A percentile compares a stretch with the other conserved stretches of the same genome.
Evolutionary conservation across 1,140 invertebrate genomes (phyloP).

Genomic region (Eciton burchellii): DNA sequence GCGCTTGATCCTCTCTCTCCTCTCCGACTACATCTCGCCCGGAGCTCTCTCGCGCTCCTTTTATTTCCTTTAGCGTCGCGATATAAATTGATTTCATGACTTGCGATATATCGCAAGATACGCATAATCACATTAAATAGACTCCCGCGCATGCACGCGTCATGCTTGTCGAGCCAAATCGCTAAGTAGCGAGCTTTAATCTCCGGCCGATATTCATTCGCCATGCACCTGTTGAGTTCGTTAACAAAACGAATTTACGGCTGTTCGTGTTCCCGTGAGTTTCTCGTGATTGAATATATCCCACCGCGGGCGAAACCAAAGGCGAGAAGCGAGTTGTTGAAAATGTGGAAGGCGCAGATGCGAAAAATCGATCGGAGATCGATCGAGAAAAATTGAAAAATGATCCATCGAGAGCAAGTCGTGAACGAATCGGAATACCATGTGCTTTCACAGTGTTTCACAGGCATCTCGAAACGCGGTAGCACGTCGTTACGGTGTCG

Average conservation of each 20-base stretch:
- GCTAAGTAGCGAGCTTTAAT: conserved; percentile 30
- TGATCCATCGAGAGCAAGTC: too few species aligned
- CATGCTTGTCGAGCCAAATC: background rate
- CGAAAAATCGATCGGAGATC: too few species aligned
- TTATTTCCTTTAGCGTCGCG: conserved; percentile 9
- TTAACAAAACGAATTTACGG: conserved; percentile 41
- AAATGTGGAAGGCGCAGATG: background rate
- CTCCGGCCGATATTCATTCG: conserved; percentile 1
- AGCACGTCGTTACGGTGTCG: background rate
- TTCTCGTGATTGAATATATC: background rate
- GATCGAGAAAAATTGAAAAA: too few species aligned
- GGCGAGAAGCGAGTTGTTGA: background rate
- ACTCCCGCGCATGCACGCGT: background rate
- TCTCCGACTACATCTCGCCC: too few species aligned
- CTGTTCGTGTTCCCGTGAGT: background rate
- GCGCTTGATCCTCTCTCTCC: too few species aligned
- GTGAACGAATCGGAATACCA: too few species aligned
- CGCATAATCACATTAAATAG: conserved; percentile 23
- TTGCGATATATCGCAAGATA: background rate
- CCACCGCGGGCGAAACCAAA: background rate
- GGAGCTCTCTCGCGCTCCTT: background rate
- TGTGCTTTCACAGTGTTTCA: too few species aligned
- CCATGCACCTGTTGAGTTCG: conserved; percentile 50
- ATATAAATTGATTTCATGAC: conserved; percentile 23
- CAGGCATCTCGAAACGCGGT: background rate